Base-by-base conservation (phyloP, 2,888 invertebrate species). In the Koerneria pararmatus region DNA sequence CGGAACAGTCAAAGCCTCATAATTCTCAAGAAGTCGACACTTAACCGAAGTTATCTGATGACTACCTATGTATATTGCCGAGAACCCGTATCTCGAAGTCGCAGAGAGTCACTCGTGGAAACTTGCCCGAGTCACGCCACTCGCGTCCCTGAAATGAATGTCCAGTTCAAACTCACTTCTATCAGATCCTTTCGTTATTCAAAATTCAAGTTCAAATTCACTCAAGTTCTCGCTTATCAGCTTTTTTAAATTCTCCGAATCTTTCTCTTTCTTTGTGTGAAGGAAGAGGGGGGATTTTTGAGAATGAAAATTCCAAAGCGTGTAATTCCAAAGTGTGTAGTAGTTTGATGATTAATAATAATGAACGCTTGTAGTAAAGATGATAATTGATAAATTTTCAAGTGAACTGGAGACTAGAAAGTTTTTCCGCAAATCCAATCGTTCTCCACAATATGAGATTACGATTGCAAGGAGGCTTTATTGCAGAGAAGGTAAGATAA, bases 41-140 rank as follows among this genome's bases (percentile, higher is more conserved):
- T n/a, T n/a, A n/a, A n/a, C n/a, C n/a, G n/a, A n/a, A n/a, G 71
- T 74, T 15, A 75, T 74, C 22, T 73, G n/a, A 75, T n/a, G n/a
- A n/a, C 54, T 82, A 81, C 34, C 83, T 71, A 63, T 84, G 84
- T 6, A 84, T 76, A 68, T 84, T 84, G 57, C 84, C 84, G 3
- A 84, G 78, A 1, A 82, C 82, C 65, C 83, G 75, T 53, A 83
- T 83, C 66, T 80, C 79, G 67, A 84, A 84, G 71, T 84, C 84
- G 65, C 84, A 84, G 46, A 84, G 75, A 4, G 84, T 84, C 19
- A 84, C 84, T 29, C 84, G 69, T 2, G 84, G 84, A 68, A 84
- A 84, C 66, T 83, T 83, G n/a, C 82, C 83, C 34, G 81, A 82
- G 62, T 84, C 80, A 46, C 75, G 69, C 83, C 83, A 83, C 72